These are phyloP conservation scores for Criorhina ranunculi DNA, from an alignment of 2,888 invertebrate species.

Conservation along the genomic window DNA sequence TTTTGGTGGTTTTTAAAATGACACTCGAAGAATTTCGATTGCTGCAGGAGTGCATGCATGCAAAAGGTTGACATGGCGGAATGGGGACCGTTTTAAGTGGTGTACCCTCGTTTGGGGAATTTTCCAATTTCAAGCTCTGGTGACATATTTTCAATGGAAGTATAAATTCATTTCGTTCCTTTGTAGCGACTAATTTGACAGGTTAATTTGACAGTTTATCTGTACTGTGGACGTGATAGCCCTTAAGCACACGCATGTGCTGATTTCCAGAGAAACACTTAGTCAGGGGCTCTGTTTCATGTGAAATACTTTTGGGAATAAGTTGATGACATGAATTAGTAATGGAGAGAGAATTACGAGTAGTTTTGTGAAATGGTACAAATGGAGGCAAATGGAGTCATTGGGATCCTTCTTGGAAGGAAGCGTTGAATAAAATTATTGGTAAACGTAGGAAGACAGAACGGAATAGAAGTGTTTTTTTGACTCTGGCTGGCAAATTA, in stretches of 20 bases:
- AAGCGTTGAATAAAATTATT: too few species aligned
- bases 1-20: constrained; percentile 29
- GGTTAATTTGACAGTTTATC: constrained; percentile 76
- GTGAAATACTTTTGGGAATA: constrained; percentile 36
- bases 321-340: neutral
- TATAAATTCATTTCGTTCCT: constrained; percentile 27
- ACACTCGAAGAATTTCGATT: constrained; percentile 64
- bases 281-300: constrained; percentile 37
- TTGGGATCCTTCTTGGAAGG: too few species aligned
- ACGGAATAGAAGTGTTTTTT: too few species aligned
- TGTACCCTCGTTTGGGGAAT: constrained; percentile 27
- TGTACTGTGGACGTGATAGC: constrained; percentile 58
- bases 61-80: constrained; percentile 53
- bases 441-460: too few species aligned
- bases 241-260: constrained; percentile 34
- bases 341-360: neutral
- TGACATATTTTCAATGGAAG: constrained; percentile 56
- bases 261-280: constrained; percentile 58
- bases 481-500: too few species aligned
- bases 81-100: constrained; percentile 54
- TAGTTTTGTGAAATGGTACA: neutral
- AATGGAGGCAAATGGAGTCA: too few species aligned
- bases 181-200: constrained; percentile 69
- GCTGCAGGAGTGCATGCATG: constrained; percentile 41
- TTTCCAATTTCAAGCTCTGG: constrained; percentile 41